These are phyloP conservation scores for Phymastichus coffea DNA, from an alignment of 1,140 invertebrate species.

Conservation along the genomic window DNA sequence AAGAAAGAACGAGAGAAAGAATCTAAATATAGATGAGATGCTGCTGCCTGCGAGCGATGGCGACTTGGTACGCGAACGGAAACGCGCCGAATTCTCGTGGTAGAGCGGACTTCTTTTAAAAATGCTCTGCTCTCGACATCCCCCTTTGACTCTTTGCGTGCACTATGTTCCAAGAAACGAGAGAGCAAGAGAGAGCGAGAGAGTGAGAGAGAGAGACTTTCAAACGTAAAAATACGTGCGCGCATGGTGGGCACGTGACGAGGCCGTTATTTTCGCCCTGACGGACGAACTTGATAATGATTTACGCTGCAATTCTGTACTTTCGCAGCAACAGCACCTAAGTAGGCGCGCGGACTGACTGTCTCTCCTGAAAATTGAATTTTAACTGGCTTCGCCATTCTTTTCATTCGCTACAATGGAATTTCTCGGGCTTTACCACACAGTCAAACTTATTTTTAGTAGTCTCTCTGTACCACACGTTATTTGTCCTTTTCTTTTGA, in stretches of 20 bases:
- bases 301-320: too few species aligned
- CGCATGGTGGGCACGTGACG: slow-evolving; percentile 34
- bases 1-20: slow-evolving; percentile 33
- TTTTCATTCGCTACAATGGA: background rate
- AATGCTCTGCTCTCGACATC: slow-evolving; percentile 15
- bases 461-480: too few species aligned
- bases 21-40: slow-evolving; percentile 36
- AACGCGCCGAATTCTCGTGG: slow-evolving; percentile 40
- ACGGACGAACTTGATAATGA: slow-evolving; percentile 5
- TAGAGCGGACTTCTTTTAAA: too few species aligned
- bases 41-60: slow-evolving; percentile 25
- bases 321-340: too few species aligned
- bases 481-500: too few species aligned
- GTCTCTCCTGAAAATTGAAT: slow-evolving; percentile 13
- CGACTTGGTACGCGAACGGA: slow-evolving; percentile 32
- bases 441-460: too few species aligned
- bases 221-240: slow-evolving; percentile 46
- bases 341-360: too few species aligned
- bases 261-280: slow-evolving; percentile 35
- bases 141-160: slow-evolving; percentile 43
- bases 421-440: background rate
- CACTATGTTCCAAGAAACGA: slow-evolving; percentile 44
- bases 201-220: too few species aligned
- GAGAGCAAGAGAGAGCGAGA: too few species aligned
- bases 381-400: background rate